phyloP scores from a whole-genome alignment of 2,797 vertebrate species.

The Malurus leucopterus region DNA sequence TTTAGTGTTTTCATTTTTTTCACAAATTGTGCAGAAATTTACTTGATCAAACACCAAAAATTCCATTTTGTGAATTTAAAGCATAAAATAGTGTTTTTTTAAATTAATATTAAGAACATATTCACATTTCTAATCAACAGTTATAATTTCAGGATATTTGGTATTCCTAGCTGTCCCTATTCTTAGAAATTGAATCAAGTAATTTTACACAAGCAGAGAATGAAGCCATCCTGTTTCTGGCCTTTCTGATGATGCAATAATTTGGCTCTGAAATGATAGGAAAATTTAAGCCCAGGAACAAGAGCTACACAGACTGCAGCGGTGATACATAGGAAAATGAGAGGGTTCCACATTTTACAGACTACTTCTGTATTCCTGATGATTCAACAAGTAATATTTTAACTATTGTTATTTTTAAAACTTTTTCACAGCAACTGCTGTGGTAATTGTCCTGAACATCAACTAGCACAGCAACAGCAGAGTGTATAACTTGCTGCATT shows the following conservation, averaged over 20 bases:
- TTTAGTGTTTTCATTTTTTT: background rate
- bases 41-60: background rate
- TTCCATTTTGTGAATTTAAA: background rate
- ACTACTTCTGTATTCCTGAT: background rate
- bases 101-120: background rate
- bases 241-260: background rate
- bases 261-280: background rate
- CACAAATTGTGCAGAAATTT: background rate
- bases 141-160: constrained; percentile 15
- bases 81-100: rapidly evolving
- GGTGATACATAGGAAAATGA: background rate
- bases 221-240: background rate
- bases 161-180: background rate
- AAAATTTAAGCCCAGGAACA: constrained; percentile 8
- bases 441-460: background rate
- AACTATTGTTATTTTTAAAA: background rate
- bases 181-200: background rate
- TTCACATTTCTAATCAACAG: background rate
- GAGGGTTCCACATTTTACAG: background rate
- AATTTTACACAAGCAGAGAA: background rate
- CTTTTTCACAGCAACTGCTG: background rate
- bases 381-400: background rate
- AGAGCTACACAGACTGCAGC: background rate
- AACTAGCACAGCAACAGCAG: background rate
- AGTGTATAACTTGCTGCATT: background rate